These are phyloP conservation scores for Oceanodroma leucorhoa DNA, from an alignment of 2,797 vertebrate species.

Conservation along the genomic window DNA sequence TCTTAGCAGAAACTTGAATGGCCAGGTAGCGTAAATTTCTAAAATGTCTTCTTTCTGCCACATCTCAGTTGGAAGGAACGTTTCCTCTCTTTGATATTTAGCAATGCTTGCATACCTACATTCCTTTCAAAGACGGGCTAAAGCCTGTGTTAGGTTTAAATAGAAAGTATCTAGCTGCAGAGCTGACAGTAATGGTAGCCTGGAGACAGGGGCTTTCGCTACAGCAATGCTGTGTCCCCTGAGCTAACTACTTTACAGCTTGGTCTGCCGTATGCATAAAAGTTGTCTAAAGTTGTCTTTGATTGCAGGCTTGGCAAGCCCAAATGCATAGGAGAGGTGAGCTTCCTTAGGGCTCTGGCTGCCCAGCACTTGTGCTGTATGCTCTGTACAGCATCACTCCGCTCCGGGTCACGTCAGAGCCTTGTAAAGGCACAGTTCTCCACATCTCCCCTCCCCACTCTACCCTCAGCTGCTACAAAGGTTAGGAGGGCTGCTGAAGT, in stretches of 20 bases:
- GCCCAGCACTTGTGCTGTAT: neutral
- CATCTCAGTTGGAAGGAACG: neutral
- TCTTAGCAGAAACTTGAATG: neutral
- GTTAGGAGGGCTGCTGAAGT: neutral
- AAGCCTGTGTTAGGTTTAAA: neutral
- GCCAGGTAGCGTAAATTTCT: neutral
- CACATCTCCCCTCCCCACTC: neutral
- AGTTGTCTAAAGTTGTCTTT: neutral
- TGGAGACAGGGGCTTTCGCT: neutral
- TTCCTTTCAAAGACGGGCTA: neutral
- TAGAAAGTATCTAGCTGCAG: neutral
- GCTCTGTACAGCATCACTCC: neutral
- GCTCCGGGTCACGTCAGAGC: neutral
- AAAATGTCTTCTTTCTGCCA: neutral
- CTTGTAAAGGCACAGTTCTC: neutral
- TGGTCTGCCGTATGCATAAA: neutral
- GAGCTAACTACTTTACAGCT: neutral
- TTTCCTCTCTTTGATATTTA: neutral
- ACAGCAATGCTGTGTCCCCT: neutral
- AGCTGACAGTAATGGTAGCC: neutral
- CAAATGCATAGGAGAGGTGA: neutral
- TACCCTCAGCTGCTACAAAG: neutral
- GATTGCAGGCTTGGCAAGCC: neutral
- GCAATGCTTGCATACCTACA: neutral
- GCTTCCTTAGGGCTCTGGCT: neutral